Evolutionary conservation across 2,113 vertebrate species (phyloP).

Genomic region (Tragelaphus strepsiceros): DNA sequence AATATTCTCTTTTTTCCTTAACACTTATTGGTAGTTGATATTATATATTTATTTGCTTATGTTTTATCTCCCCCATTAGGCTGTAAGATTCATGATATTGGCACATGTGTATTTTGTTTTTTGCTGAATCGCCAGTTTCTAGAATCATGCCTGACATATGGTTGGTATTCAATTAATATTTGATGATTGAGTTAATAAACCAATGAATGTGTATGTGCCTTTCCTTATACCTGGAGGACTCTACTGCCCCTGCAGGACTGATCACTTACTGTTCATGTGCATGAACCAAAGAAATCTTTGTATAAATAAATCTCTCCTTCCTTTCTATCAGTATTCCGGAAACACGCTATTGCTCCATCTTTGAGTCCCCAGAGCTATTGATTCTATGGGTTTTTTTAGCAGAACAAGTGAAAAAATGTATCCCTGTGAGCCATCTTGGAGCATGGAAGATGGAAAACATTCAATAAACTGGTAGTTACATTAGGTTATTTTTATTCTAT

Average conservation of each 20-base stretch:
- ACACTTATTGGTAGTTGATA: background rate
- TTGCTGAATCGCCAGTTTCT: background rate
- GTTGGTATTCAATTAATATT: background rate
- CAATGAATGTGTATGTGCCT: background rate
- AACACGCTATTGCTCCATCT: background rate
- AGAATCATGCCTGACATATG: background rate
- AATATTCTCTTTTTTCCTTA: background rate
- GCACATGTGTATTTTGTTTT: background rate
- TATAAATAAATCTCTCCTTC: background rate
- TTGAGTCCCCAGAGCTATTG: background rate
- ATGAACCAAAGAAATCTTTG: background rate
- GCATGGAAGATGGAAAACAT: background rate
- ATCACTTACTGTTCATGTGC: background rate
- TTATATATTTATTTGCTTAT: background rate
- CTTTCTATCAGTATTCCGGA: background rate
- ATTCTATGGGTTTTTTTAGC: background rate
- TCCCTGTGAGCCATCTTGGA: background rate
- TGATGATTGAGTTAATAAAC: background rate
- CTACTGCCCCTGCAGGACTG: background rate
- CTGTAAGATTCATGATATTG: background rate
- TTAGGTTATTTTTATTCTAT: background rate
- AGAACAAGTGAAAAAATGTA: background rate
- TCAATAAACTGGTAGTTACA: background rate
- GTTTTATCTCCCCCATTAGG: background rate
- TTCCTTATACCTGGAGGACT: background rate